Evolutionary conservation across 2,113 vertebrate species (phyloP).

Genomic region (Muscicapa adusta): DNA sequence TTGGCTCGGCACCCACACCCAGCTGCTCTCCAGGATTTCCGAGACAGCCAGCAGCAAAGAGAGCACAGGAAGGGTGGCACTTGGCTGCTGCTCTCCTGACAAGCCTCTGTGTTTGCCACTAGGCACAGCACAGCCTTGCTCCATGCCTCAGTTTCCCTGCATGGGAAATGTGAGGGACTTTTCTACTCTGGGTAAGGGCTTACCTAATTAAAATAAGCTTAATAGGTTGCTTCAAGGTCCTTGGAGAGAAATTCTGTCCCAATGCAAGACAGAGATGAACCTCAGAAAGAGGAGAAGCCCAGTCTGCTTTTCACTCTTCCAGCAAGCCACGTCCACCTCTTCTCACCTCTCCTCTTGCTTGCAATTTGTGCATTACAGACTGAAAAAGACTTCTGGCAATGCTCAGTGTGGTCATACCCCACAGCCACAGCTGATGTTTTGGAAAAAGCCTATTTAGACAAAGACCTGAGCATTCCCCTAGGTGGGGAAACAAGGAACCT

Average conservation of each 20-base stretch:
- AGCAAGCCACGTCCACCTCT: background rate
- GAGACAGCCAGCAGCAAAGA: rapidly evolving
- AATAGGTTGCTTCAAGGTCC: background rate
- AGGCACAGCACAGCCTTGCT: background rate
- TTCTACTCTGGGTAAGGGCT: background rate
- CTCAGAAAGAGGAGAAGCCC: background rate
- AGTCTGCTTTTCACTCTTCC: background rate
- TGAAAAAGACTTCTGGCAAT: background rate
- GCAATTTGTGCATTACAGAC: background rate
- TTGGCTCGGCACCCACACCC: background rate
- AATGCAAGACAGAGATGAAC: background rate
- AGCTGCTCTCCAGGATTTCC: rapidly evolving
- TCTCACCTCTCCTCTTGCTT: background rate
- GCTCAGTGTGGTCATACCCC: background rate
- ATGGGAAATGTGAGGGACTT: background rate
- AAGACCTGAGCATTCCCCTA: background rate
- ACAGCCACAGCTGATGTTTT: background rate
- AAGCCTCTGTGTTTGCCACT: rapidly evolving
- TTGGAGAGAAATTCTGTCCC: background rate
- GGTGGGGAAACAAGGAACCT: background rate
- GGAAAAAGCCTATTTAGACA: background rate
- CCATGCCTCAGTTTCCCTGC: background rate
- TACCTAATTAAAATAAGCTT: background rate
- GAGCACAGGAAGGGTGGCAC: rapidly evolving
- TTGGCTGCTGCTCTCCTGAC: background rate